Percentiles rank a stretch among this genome's conserved stretches.
phyloP scores from a whole-genome alignment of 1,140 invertebrate genomes.

The Palaemon carinicauda region DNA sequence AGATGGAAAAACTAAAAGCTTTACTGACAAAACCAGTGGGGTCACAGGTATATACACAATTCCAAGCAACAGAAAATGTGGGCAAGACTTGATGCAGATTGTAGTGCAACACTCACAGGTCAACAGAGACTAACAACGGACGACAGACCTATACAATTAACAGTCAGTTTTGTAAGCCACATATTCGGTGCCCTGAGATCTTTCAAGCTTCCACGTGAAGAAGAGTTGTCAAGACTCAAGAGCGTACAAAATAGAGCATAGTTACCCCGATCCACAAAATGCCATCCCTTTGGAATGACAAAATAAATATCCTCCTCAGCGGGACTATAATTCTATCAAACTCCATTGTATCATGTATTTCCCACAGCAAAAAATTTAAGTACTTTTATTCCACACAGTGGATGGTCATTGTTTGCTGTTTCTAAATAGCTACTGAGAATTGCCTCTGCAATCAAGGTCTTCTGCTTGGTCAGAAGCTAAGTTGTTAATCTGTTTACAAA shows the following conservation, averaged over 20 bases:
- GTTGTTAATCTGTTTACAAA: conserved; percentile 32
- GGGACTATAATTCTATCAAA: conserved; percentile 27
- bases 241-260: conserved; percentile 53
- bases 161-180: conserved; percentile 51
- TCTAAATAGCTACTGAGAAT: conserved; percentile 50
- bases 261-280: conserved; percentile 54
- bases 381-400: conserved; percentile 49
- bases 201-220: conserved; percentile 57
- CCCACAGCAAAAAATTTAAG: conserved; percentile 15
- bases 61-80: conserved; percentile 32
- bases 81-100: conserved; percentile 37
- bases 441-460: conserved; percentile 23
- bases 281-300: conserved; percentile 38
- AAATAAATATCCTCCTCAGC: conserved; percentile 30
- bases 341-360: not conserved
- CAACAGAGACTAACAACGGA: conserved; percentile 47
- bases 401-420: conserved; percentile 34
- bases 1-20: conserved; percentile 41
- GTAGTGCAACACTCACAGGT: conserved; percentile 42
- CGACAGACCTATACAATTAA: conserved; percentile 50
- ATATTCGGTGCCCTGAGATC: conserved; percentile 56
- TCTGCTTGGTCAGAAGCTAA: conserved; percentile 53
- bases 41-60: conserved; percentile 43
- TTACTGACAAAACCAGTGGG: conserved; percentile 39
- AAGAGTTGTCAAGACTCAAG: conserved; percentile 56